phyloP scores from a whole-genome alignment of 1,140 invertebrate genomes.

The Drosophila tropicalis region DNA sequence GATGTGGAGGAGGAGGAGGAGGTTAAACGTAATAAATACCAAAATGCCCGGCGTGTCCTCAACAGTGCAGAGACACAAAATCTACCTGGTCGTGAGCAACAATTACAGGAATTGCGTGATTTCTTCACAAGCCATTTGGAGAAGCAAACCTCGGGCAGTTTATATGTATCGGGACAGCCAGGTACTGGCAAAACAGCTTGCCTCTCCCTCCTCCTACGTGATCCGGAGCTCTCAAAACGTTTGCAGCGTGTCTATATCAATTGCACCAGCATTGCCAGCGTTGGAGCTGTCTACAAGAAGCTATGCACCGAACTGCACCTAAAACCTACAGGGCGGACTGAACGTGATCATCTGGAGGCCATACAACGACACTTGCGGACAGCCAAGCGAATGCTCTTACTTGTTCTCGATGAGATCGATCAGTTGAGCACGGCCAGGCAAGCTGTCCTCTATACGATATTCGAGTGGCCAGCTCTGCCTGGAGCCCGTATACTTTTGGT shows the following conservation, averaged over 20 bases:
- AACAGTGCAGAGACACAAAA: constrained; percentile 88
- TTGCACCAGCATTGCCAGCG: constrained; percentile 91
- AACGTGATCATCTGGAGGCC: constrained; percentile 86
- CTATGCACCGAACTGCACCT: constrained; percentile 88
- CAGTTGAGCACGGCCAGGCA: constrained; percentile 91
- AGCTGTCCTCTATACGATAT: constrained; percentile 95
- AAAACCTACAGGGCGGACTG: constrained; percentile 84
- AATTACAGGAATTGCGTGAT: constrained; percentile 88
- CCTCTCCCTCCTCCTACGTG: constrained; percentile 88
- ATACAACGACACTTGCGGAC: constrained; percentile 88
- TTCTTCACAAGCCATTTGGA: constrained; percentile 89
- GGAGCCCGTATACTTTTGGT: constrained; percentile 92
- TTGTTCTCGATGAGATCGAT: constrained; percentile 98
- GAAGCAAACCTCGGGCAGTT: constrained; percentile 88
- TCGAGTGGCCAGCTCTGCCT: constrained; percentile 93
- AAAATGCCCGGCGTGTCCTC: constrained; percentile 86
- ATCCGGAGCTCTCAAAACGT: constrained; percentile 85
- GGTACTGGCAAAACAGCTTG: constrained; percentile 98
- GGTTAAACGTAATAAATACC: constrained; percentile 83
- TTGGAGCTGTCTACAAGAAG: constrained; percentile 88
- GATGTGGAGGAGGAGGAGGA: background rate
- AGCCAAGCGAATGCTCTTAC: constrained; percentile 89
- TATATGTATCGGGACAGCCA: constrained; percentile 96
- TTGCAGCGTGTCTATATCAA: constrained; percentile 90
- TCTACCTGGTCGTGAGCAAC: constrained; percentile 91